Percentiles rank a stretch among this genome's conserved stretches.
These are phyloP conservation scores for Coelinius sp. DNA, from an alignment of 2,888 invertebrate genomes.

Conservation along the genomic window DNA sequence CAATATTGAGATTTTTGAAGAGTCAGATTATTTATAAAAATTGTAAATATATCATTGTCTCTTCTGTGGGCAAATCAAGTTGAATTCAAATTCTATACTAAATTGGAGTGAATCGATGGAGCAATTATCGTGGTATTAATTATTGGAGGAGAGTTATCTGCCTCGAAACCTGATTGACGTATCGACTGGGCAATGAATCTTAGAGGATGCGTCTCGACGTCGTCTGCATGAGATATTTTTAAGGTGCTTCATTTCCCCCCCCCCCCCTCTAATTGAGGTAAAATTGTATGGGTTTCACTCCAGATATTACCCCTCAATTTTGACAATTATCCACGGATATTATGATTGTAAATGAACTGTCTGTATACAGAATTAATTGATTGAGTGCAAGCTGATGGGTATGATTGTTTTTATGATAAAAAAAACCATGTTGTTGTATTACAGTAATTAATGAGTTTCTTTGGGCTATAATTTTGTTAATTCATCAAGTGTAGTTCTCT, in stretches of 20 bases:
- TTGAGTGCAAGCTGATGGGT: background rate
- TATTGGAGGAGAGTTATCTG: background rate
- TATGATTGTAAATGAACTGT: background rate
- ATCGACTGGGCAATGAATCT: background rate
- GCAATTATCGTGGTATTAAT: background rate
- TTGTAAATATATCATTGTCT: background rate
- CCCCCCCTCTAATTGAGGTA: too few species aligned
- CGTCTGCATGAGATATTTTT: background rate
- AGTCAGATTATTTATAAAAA: too few species aligned
- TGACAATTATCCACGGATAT: background rate
- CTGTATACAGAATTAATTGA: conserved; percentile 7
- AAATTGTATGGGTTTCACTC: background rate
- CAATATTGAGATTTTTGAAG: too few species aligned
- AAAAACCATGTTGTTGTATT: background rate
- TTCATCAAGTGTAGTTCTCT: conserved; percentile 30
- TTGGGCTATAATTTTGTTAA: conserved; percentile 37
- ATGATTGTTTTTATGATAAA: background rate
- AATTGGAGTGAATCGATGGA: background rate
- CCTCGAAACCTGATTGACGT: background rate
- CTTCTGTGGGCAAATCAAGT: too few species aligned
- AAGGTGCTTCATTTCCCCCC: too few species aligned
- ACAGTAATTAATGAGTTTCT: conserved; percentile 39
- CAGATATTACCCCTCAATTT: conserved; percentile 15
- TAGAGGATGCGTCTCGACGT: background rate
- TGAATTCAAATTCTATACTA: background rate